A percentile compares a stretch with the other conserved stretches of the same genome.
phyloP scores from a whole-genome alignment of 2,888 invertebrate genomes.

The Dryococelus australis region DNA sequence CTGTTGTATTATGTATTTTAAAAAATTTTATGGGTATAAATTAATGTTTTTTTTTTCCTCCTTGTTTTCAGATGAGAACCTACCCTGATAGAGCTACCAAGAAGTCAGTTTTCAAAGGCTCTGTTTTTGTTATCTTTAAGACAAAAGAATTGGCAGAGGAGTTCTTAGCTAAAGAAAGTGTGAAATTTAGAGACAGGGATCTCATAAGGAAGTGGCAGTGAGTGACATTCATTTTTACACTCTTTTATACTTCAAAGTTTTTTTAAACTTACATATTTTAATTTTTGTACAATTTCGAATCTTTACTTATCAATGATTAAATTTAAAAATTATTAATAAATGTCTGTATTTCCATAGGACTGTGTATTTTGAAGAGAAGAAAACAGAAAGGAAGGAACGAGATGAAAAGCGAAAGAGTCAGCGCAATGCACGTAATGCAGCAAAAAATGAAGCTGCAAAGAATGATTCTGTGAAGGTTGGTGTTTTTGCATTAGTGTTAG shows the following conservation, averaged over 20 bases:
- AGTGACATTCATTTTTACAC: constrained; percentile 46
- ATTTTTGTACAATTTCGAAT: too few species aligned
- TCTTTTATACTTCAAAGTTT: background rate
- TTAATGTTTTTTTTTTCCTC: too few species aligned
- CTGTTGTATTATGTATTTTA: too few species aligned
- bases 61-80: constrained; percentile 59
- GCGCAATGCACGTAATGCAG: constrained; percentile 47
- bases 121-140: constrained; percentile 88
- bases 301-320: too few species aligned
- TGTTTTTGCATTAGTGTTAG: too few species aligned
- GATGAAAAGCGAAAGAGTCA: constrained; percentile 47
- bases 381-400: constrained; percentile 64
- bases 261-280: background rate
- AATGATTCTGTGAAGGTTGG: background rate
- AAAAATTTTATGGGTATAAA: background rate
- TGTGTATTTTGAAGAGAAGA: constrained; percentile 73
- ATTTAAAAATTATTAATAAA: too few species aligned
- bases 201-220: constrained; percentile 75
- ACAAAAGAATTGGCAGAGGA: constrained; percentile 81
- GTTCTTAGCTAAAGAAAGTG: constrained; percentile 72
- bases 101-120: constrained; percentile 83
- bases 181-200: constrained; percentile 73
- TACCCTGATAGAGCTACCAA: constrained; percentile 71
- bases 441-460: background rate
- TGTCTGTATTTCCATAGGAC: constrained; percentile 36